A percentile compares a stretch with the other conserved stretches of the same genome.
Evolutionary conservation across 2,888 invertebrate species (phyloP).

Genomic region (Diaperis boleti): DNA sequence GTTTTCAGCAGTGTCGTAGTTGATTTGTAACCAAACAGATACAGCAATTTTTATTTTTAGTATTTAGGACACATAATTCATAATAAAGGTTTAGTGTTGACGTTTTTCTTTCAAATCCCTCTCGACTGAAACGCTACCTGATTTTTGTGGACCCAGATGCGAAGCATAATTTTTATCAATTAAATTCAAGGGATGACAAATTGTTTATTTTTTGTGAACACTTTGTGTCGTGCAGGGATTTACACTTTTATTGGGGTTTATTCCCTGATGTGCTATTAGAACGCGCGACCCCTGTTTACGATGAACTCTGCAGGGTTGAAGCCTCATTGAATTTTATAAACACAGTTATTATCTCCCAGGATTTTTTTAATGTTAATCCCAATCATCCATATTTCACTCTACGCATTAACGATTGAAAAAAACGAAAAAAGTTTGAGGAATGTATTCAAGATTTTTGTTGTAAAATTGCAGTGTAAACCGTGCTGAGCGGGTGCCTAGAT

Average conservation of each 20-base stretch:
- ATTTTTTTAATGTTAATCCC: constrained; percentile 15
- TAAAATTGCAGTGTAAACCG: constrained; percentile 50
- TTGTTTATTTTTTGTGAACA: constrained; percentile 58
- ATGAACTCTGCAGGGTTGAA: constrained; percentile 55
- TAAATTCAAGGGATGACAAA: constrained; percentile 60
- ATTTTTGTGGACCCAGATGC: constrained; percentile 31
- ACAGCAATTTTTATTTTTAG: no score
- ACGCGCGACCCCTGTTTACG: constrained; percentile 46
- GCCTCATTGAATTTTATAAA: constrained; percentile 55
- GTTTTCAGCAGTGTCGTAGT: not conserved
- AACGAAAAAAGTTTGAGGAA: not conserved
- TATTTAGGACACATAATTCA: no score
- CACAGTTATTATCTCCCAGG: constrained; percentile 50
- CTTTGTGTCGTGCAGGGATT: constrained; percentile 57
- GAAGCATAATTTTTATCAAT: constrained; percentile 60
- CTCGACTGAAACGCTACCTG: not conserved
- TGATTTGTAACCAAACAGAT: no score
- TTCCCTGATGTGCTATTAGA: constrained; percentile 61
- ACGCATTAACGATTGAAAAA: not conserved
- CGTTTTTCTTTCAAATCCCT: not conserved
- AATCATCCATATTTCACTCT: no score
- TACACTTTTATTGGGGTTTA: constrained; percentile 61
- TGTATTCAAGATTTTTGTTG: constrained; percentile 15
- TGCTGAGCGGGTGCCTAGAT: constrained; percentile 60
- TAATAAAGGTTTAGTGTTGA: no score